These are phyloP conservation scores for Dorcus parallelipipedus DNA, from an alignment of 2,888 invertebrate species.

Conservation along the genomic window DNA sequence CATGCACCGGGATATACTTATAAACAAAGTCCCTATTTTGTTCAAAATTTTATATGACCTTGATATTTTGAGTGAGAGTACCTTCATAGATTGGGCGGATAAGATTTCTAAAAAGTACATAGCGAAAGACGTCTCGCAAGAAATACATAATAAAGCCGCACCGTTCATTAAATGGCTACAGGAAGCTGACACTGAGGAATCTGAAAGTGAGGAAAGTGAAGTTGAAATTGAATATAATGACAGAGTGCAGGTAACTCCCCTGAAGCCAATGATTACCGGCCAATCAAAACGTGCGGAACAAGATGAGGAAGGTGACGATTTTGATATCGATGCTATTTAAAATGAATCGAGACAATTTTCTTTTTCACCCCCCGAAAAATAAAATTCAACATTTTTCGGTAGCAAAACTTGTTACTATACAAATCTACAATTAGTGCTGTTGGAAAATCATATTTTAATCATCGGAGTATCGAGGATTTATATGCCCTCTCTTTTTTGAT, in stretches of 20 bases:
- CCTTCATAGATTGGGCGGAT: constrained; percentile 91
- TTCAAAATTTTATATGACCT: constrained; percentile 83
- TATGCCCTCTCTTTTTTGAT: no score
- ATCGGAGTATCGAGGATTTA: no score
- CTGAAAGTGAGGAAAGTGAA: constrained; percentile 66
- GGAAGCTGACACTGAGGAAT: constrained; percentile 93
- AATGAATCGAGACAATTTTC: constrained; percentile 17
- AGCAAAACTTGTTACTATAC: not conserved
- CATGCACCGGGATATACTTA: constrained; percentile 70
- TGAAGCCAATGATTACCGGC: constrained; percentile 58
- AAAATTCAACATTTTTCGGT: not conserved
- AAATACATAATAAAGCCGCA: constrained; percentile 87
- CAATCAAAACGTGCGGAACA: constrained; percentile 50
- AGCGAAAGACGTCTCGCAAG: constrained; percentile 81
- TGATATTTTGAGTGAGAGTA: constrained; percentile 93
- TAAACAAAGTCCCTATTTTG: constrained; percentile 60
- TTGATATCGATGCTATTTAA: constrained; percentile 93
- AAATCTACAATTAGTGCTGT: no score
- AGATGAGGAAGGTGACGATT: constrained; percentile 75
- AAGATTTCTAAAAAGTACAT: constrained; percentile 92
- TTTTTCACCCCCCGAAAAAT: constrained; percentile 3
- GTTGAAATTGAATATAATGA: constrained; percentile 86
- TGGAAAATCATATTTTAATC: no score
- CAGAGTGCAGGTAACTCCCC: constrained; percentile 72
- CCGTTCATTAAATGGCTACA: constrained; percentile 96